A percentile compares a stretch with the other conserved stretches of the same genome.
Evolutionary conservation across 2,888 invertebrate species (phyloP).

Genomic region (Aspidapion aeneum): DNA sequence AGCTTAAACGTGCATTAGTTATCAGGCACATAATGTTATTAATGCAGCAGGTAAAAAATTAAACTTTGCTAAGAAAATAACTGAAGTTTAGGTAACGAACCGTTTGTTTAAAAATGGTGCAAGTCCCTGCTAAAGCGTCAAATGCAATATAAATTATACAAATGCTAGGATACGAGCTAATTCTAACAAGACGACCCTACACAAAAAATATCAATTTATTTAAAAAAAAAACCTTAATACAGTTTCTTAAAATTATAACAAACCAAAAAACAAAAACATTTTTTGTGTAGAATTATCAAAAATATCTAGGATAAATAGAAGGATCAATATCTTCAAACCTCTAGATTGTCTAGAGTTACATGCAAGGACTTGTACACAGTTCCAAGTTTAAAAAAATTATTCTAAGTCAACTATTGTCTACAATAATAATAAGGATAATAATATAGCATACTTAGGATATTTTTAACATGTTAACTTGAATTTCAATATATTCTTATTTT

Average conservation of each 20-base stretch:
- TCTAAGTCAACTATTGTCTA: slow-evolving; percentile 48
- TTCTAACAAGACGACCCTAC: slow-evolving; percentile 43
- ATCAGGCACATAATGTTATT: too few relatives aligned
- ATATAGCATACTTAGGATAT: slow-evolving; percentile 44
- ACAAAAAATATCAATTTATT: slow-evolving; percentile 42
- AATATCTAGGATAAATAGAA: not conserved
- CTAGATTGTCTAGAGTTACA: slow-evolving; percentile 45
- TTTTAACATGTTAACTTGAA: slow-evolving; percentile 35
- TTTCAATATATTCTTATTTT: too few relatives aligned
- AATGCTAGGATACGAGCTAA: slow-evolving; percentile 39
- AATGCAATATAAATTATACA: slow-evolving; percentile 12
- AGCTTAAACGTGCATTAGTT: too few relatives aligned
- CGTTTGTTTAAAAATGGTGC: too few relatives aligned
- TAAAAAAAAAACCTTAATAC: slow-evolving; percentile 6
- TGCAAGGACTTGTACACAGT: slow-evolving; percentile 46
- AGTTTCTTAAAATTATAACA: not conserved
- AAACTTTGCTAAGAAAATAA: too few relatives aligned
- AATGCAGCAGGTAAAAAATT: too few relatives aligned
- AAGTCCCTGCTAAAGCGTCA: slow-evolving; percentile 15
- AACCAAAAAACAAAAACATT: not conserved
- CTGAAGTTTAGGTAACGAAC: too few relatives aligned
- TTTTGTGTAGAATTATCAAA: not conserved
- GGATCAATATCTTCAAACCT: slow-evolving; percentile 10
- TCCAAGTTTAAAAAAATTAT: slow-evolving; percentile 47
- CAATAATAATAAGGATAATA: slow-evolving; percentile 44